Conservation (phyloP, 2,113 vertebrate genomes). For the Pleuronectes platessa region DNA sequence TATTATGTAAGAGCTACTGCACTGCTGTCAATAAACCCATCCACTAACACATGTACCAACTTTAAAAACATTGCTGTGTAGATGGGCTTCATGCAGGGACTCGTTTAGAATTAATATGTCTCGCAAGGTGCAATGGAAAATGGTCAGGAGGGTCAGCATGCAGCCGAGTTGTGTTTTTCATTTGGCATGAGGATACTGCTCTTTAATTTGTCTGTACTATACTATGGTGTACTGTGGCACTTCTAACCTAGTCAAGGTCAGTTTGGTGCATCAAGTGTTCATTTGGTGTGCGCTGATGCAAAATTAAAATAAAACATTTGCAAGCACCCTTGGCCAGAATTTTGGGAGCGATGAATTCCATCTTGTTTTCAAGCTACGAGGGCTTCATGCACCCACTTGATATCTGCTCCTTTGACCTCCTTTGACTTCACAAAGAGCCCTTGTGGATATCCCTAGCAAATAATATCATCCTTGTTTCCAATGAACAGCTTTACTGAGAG, state of each 20-base stretch:
- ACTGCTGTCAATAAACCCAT: neutral
- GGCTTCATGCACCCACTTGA: neutral
- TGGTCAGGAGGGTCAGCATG: neutral
- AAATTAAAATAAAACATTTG: neutral
- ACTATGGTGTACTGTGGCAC: neutral
- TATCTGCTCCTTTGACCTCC: constrained; percentile 15
- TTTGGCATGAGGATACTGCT: neutral
- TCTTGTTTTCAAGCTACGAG: constrained; percentile 22
- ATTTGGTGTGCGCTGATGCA: neutral
- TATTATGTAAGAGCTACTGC: neutral
- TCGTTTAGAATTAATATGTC: too few species aligned
- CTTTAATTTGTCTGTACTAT: neutral
- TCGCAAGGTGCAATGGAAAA: too few species aligned
- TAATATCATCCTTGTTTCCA: constrained; percentile 29
- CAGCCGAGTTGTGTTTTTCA: neutral
- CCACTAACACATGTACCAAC: neutral
- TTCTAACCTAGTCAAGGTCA: neutral
- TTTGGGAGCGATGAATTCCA: constrained; percentile 3
- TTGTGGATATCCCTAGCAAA: neutral
- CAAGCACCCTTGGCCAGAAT: neutral
- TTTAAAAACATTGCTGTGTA: neutral
- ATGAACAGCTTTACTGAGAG: neutral
- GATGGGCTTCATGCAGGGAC: neutral
- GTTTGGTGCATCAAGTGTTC: neutral
- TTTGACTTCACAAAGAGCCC: constrained; percentile 19